Percentiles rank a stretch among this genome's conserved stretches.
These are phyloP conservation scores for Ferrisia virgata DNA, from an alignment of 2,888 invertebrate genomes.

Conservation along the genomic window DNA sequence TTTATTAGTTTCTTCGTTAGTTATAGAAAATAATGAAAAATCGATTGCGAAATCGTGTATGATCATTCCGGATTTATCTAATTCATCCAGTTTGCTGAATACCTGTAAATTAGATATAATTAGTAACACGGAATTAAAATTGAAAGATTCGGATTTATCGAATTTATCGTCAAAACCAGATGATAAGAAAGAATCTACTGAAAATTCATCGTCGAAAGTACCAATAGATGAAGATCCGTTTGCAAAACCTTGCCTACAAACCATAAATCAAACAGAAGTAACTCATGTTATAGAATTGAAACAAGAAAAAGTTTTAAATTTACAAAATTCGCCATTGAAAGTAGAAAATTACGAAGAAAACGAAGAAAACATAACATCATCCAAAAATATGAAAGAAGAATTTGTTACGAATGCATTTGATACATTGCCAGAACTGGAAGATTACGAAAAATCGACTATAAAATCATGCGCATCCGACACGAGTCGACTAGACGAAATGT, in stretches of 20 bases:
- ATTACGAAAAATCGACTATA: too few species aligned
- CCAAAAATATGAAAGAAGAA: too few species aligned
- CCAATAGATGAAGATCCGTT: neutral
- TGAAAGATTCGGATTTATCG: neutral
- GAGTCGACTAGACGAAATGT: too few species aligned
- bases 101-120: neutral
- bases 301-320: neutral
- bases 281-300: neutral
- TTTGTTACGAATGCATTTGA: too few species aligned
- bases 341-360: neutral
- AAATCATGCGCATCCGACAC: too few species aligned
- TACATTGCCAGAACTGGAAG: too few species aligned
- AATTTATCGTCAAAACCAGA: neutral
- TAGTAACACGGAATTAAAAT: neutral
- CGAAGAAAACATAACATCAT: too few species aligned
- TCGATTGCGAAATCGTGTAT: too few species aligned
- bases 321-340: neutral
- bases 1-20: too few species aligned
- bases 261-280: neutral
- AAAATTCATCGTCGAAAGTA: neutral
- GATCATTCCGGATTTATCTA: neutral
- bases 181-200: neutral
- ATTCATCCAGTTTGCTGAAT: neutral
- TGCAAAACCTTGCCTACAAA: too few species aligned
- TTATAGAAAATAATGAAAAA: too few species aligned